Conservation (phyloP, 2,113 vertebrate genomes). For the Dermatemys mawii region DNA sequence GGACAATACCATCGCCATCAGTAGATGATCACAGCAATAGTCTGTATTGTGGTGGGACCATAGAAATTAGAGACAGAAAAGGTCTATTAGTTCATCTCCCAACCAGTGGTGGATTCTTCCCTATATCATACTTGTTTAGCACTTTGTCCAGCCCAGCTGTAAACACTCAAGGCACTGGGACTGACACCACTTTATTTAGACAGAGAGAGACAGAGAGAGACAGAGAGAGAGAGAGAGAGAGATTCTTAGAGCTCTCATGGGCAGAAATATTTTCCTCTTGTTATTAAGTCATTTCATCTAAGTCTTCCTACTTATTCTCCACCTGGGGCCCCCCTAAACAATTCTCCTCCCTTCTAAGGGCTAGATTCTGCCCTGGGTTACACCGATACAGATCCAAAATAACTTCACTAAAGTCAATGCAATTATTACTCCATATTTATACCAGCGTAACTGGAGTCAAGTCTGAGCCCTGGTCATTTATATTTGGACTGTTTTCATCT, state of each 20-base stretch:
- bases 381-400: accelerated
- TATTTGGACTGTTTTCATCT: not conserved
- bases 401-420: not conserved
- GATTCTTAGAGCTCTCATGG: not conserved
- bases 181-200: not conserved
- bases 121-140: not conserved
- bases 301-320: not conserved
- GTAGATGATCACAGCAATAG: accelerated
- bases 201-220: not conserved
- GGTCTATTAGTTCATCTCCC: not conserved
- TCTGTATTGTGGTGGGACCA: not conserved
- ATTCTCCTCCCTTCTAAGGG: not conserved
- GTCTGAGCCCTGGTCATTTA: constrained; percentile 6
- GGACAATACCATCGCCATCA: not conserved
- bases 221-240: not conserved
- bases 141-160: not conserved
- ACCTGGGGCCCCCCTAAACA: not conserved
- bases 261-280: not conserved
- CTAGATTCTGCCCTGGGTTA: not conserved
- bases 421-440: not conserved
- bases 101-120: not conserved
- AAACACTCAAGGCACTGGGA: not conserved
- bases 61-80: not conserved
- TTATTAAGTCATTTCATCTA: not conserved
- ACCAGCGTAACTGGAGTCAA: not conserved